Conservation (phyloP, 2,113 vertebrate genomes). For the Haemorhous mexicanus region DNA sequence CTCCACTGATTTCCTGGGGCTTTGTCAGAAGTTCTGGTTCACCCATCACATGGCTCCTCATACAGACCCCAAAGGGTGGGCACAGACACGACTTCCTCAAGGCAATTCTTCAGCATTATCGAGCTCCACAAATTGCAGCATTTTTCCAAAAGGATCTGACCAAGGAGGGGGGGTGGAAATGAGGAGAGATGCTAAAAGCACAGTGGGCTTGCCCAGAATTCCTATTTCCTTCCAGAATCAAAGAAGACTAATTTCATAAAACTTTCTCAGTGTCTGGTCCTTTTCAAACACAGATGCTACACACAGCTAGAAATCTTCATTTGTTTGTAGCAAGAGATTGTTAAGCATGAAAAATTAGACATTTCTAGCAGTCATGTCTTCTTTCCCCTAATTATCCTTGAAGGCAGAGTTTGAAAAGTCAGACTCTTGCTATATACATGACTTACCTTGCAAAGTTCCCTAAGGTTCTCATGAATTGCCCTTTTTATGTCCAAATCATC, state of each 20-base stretch:
- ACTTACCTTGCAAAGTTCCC: neutral
- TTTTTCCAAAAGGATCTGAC: neutral
- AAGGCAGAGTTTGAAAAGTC: neutral
- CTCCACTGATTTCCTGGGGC: neutral
- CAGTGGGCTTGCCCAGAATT: neutral
- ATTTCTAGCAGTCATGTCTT: neutral
- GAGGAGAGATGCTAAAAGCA: neutral
- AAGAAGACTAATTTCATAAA: neutral
- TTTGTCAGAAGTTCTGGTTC: neutral
- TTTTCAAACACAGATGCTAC: neutral
- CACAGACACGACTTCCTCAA: neutral
- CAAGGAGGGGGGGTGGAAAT: neutral
- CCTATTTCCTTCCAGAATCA: neutral
- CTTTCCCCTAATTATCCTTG: neutral
- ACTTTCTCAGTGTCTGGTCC: neutral
- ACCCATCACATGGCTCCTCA: neutral
- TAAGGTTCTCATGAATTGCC: neutral
- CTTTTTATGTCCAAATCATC: neutral
- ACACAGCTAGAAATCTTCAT: neutral
- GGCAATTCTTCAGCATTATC: neutral
- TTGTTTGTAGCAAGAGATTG: neutral
- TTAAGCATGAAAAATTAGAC: neutral
- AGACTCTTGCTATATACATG: fast-evolving
- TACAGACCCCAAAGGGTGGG: fast-evolving
- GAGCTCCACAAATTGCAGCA: neutral